Evolutionary conservation across 2,113 vertebrate genomes (phyloP).

Genomic region (Lagopus leucura): DNA sequence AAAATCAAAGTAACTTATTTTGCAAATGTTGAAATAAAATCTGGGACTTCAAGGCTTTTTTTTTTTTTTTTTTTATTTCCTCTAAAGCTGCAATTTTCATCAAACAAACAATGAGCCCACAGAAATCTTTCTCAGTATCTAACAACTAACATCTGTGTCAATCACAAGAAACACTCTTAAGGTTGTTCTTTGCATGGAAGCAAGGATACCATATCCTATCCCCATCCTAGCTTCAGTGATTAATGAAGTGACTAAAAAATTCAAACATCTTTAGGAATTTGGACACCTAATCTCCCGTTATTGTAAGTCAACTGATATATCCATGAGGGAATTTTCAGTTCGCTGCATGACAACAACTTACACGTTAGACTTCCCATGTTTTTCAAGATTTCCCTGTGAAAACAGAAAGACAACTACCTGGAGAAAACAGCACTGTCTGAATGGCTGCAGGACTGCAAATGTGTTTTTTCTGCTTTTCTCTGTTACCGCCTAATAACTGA

Average conservation of each 20-base stretch:
- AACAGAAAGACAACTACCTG: slow-evolving; percentile 13
- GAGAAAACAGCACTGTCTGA: slow-evolving; percentile 16
- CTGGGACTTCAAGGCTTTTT: background rate
- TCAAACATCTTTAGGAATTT: slow-evolving; percentile 47
- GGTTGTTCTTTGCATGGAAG: background rate
- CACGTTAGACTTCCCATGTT: background rate
- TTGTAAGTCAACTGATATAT: slow-evolving; percentile 40
- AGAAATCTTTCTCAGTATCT: slow-evolving; percentile 19
- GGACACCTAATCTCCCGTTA: slow-evolving; percentile 49
- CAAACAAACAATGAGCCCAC: slow-evolving; percentile 13
- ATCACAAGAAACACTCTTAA: background rate
- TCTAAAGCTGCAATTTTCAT: slow-evolving; percentile 31
- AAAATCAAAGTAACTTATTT: slow-evolving; percentile 32
- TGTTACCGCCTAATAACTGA: background rate
- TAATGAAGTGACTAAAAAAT: background rate
- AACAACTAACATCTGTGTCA: slow-evolving; percentile 9
- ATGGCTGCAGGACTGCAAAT: background rate
- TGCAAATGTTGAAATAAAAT: slow-evolving; percentile 5
- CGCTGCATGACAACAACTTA: background rate
- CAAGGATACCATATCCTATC: background rate
- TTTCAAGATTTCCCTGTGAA: slow-evolving; percentile 18
- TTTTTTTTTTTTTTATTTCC: background rate
- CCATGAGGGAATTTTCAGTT: background rate
- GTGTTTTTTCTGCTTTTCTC: background rate
- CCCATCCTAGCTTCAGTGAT: background rate